Conservation (phyloP, 1,140 invertebrate species). For the Leptinotarsa texana region DNA sequence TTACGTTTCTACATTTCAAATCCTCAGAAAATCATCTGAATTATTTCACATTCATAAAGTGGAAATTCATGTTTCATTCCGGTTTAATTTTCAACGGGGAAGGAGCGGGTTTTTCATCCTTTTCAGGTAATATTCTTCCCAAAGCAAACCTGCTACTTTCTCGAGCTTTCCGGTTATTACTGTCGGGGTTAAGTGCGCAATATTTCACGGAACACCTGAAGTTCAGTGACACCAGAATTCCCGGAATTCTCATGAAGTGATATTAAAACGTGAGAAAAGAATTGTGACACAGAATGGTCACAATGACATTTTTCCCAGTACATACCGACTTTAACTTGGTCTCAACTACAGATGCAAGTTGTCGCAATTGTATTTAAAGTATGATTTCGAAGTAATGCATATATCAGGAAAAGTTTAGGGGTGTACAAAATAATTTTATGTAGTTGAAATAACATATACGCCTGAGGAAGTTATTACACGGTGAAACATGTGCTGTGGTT, state of each 20-base stretch:
- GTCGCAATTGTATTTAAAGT: too few relatives aligned
- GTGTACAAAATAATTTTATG: too few relatives aligned
- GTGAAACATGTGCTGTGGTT: too few relatives aligned
- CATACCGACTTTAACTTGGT: too few relatives aligned
- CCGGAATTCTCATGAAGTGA: background rate
- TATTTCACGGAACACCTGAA: background rate
- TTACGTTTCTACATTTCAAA: slow-evolving; percentile 8
- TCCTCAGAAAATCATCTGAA: background rate
- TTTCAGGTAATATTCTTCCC: background rate
- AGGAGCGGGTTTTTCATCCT: background rate
- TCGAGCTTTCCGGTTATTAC: background rate
- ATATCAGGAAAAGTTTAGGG: too few relatives aligned
- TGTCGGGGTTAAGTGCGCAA: background rate
- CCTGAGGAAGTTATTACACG: too few relatives aligned
- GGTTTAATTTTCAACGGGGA: background rate
- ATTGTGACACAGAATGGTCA: background rate
- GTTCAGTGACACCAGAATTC: background rate
- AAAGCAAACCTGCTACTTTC: slow-evolving; percentile 3
- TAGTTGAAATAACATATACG: too few relatives aligned
- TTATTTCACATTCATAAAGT: slow-evolving; percentile 7
- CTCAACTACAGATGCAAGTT: too few relatives aligned
- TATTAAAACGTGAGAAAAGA: background rate
- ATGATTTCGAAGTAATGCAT: too few relatives aligned
- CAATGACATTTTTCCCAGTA: too few relatives aligned
- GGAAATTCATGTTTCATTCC: background rate